Conservation (phyloP, 2,113 vertebrate species). For the Indicator indicator region DNA sequence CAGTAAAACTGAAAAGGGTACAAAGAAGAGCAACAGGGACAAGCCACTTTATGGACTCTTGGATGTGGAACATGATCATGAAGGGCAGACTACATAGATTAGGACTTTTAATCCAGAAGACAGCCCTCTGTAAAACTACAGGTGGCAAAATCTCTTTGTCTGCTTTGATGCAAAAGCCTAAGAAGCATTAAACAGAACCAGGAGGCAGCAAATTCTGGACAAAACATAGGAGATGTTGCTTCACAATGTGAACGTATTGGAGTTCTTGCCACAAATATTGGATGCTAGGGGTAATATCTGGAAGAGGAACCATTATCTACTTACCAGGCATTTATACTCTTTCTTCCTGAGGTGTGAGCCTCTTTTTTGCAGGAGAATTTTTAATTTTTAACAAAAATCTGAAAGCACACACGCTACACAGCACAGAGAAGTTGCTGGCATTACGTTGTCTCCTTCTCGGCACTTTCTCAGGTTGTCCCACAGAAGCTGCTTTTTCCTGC, state of each 20-base stretch:
- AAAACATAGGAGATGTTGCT: neutral
- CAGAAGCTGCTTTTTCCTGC: neutral
- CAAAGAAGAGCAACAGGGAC: neutral
- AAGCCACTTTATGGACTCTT: neutral
- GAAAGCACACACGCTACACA: neutral
- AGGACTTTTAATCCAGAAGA: neutral
- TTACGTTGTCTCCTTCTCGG: neutral
- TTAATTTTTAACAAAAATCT: too few relatives aligned
- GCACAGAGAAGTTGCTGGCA: neutral
- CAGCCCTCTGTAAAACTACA: neutral
- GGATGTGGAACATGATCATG: neutral
- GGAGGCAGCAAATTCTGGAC: neutral
- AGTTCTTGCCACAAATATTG: neutral
- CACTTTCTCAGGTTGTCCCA: neutral
- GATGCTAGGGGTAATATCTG: neutral
- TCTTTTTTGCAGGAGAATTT: neutral
- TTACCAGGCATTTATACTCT: neutral
- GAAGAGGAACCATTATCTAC: neutral
- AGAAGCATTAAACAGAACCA: neutral
- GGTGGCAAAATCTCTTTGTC: neutral
- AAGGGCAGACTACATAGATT: neutral
- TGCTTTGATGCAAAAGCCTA: neutral
- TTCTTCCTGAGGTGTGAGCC: neutral
- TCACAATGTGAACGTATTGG: neutral
- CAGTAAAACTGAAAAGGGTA: neutral